Evolutionary conservation across 2,888 invertebrate genomes (phyloP), one percentile per base, ranked within the genome.

Genomic region (Nymphalis c-album): DNA sequence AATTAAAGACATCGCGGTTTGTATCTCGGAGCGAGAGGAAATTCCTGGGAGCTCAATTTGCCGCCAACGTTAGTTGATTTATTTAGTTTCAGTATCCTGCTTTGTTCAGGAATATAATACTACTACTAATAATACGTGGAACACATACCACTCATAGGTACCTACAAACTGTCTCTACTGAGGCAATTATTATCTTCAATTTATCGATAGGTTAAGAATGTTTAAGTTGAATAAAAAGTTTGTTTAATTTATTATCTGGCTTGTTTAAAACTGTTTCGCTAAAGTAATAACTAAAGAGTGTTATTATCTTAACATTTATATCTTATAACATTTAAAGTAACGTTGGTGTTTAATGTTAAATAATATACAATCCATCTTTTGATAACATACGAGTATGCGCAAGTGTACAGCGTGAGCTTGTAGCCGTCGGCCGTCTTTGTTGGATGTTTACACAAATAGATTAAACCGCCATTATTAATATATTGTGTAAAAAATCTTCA

Each of bases 1-100:
- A 13, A 13, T 3, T 40, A 13, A 40, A 40, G 40, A 40, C 40
- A 13, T 40, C 40, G 40, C 40, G 1, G 13, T 4, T 40, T 40
- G 13, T 6, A 20, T 51, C 20, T 51, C 10, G 13, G 16, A 51
- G 26, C 16, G 6, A 50, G 50, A 18, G 6, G 16, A 22, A 22
- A 51, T 51, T 51, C 51, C 7, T 20, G 22, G 51, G 26, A 51
- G 51, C 51, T 51, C 5, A 51, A 51, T 51, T 51, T 20, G 22
- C 6, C 51, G 51, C 26, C 22, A 13, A 13, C 51, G 6, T 22
- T 10, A 51, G 16, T 16, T 22, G 16, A 51, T 16, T 51, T 51
- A 22, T 51, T 22, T 22, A 26, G 22, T 51, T 51, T 51, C 13
- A 22, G 20, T 51, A 22, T 13, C 51, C 51, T 13, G 10, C 13